Base-by-base conservation (phyloP, 2,113 vertebrate species). In the Caranx ignobilis region DNA sequence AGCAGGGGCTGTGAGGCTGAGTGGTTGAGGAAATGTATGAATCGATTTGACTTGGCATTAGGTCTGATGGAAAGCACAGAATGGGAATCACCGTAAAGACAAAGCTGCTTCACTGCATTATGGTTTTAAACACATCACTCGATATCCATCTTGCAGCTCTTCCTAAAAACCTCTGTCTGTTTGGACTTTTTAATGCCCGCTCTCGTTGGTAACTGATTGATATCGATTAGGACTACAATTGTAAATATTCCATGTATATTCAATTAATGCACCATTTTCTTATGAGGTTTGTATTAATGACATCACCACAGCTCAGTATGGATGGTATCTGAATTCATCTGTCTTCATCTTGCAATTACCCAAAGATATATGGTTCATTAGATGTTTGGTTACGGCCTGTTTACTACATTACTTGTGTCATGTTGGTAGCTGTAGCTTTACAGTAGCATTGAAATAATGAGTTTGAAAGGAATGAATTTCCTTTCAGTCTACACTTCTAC, bases 21-120 rank as follows among this genome's bases (percentile, higher is more conserved):
- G 81, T 52, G 77, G 77, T 88, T 32, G 35, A 89, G 87, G 87
- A 90, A 88, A 88, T 77, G 65, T 82, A 81, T 61, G 64, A 89
- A 90, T 94, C 57, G 75, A 91, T 93, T 59, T 60, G 70, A 72
- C 75, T 77, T 78, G 57, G 73, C 35, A 9, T 41, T 60, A 52
- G 60, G 56, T 84, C 77, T 72, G 73, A 92, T 89, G 75, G 73
- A 87, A 68, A 76, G 72, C 68, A 32, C 32, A 31, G 64, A 85
- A 81, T 54, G 69, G 73, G 73, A 85, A 84, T 84, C 50, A 48
- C 48, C 72, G 60, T 83, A 86, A 83, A 88, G 87, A 81, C 75
- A 54, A 79, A 86, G 83, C 78, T 59, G 71, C 82, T 79, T 81
- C 61, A 39, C 50, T 82, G 62, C 66, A 52, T 86, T 86, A 77